phyloP scores from a whole-genome alignment of 1,140 invertebrate genomes.

The Rhynchophorus ferrugineus region DNA sequence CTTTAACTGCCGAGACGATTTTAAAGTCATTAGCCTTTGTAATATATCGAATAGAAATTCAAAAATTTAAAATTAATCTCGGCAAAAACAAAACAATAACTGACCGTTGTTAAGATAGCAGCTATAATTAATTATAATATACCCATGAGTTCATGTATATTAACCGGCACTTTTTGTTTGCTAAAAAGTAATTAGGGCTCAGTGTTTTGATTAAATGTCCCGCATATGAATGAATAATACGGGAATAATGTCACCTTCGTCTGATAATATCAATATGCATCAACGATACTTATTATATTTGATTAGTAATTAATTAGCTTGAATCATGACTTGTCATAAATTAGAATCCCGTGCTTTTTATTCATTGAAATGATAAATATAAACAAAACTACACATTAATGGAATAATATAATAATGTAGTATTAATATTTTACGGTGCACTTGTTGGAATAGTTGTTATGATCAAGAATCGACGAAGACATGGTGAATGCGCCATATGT shows the following conservation, averaged over 20 bases:
- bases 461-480: no score
- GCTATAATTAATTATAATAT: constrained; percentile 9
- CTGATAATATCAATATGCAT: constrained; percentile 25
- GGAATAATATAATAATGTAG: no score
- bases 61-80: constrained; percentile 17
- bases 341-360: no score
- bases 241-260: constrained; percentile 15
- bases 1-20: no score
- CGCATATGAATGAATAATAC: constrained; percentile 22
- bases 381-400: no score
- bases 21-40: constrained; percentile 10
- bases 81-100: constrained; percentile 7
- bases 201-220: constrained; percentile 20
- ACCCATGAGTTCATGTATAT: constrained; percentile 16
- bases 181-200: constrained; percentile 18
- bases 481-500: no score
- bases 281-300: constrained; percentile 19
- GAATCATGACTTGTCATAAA: no score
- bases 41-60: constrained; percentile 11
- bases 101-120: constrained; percentile 1
- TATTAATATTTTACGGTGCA: no score
- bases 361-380: no score
- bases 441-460: no score
- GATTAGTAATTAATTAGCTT: constrained; percentile 25
- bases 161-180: constrained; percentile 19